phyloP scores from a whole-genome alignment of 2,888 invertebrate genomes.

The Eretmocerus hayati region DNA sequence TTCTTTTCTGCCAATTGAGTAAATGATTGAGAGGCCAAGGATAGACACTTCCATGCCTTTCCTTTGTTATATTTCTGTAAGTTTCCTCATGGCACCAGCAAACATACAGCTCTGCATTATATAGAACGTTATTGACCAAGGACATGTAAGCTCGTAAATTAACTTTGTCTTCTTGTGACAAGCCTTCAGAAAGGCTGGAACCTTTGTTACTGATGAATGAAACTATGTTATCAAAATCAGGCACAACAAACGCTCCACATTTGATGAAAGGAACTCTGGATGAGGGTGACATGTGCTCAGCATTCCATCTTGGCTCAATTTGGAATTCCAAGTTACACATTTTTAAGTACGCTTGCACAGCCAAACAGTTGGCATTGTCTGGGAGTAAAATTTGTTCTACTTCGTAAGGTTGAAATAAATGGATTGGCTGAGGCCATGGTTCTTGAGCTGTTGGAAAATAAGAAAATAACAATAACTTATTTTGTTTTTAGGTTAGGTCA shows the following conservation, averaged over 20 bases:
- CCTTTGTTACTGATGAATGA: conserved; percentile 83
- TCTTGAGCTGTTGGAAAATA: conserved; percentile 63
- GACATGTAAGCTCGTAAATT: conserved; percentile 94
- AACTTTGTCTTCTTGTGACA: conserved; percentile 71
- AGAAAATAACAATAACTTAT: not conserved
- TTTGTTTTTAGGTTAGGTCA: not conserved
- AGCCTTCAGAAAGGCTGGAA: conserved; percentile 62
- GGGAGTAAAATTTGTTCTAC: conserved; percentile 90
- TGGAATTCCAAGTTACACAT: conserved; percentile 83
- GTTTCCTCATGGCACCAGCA: conserved; percentile 81
- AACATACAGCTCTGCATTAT: conserved; percentile 86
- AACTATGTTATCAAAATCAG: conserved; percentile 88
- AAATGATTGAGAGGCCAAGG: conserved; percentile 87
- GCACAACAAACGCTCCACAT: conserved; percentile 79
- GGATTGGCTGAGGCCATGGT: conserved; percentile 84
- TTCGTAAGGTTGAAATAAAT: conserved; percentile 82
- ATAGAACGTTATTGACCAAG: conserved; percentile 78
- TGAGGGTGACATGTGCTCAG: conserved; percentile 94
- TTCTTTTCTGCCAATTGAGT: conserved; percentile 71
- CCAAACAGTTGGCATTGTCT: conserved; percentile 89
- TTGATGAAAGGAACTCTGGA: conserved; percentile 89
- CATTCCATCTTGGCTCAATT: conserved; percentile 80
- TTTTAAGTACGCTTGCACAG: conserved; percentile 86
- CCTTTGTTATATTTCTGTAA: conserved; percentile 72
- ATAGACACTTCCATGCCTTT: conserved; percentile 81